These are phyloP conservation scores for Oncopodura yosiiana DNA, from an alignment of 1,140 invertebrate genomes.

Conservation along the genomic window DNA sequence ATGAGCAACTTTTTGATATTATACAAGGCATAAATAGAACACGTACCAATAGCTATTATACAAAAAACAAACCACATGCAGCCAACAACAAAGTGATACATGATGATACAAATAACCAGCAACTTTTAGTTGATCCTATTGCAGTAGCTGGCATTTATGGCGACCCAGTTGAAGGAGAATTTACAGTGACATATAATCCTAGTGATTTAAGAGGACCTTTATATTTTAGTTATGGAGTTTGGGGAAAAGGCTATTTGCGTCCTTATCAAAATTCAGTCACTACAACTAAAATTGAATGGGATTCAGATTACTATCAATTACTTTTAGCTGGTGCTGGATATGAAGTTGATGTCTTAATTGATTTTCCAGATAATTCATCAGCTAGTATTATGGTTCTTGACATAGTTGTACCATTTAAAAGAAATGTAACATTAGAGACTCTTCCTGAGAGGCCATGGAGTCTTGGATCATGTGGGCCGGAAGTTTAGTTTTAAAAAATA, in stretches of 20 bases:
- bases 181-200: neutral
- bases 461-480: neutral
- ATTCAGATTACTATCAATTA: neutral
- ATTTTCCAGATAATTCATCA: neutral
- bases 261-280: neutral
- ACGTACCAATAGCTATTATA: neutral
- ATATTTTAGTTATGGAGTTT: neutral
- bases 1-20: neutral
- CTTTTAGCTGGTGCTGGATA: neutral
- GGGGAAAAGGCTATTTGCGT: neutral
- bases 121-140: neutral
- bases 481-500: too few species aligned
- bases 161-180: neutral
- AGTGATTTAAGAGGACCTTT: neutral
- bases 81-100: neutral
- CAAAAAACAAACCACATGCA: neutral
- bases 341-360: neutral
- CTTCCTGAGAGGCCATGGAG: slow-evolving; percentile 10
- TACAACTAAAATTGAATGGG: neutral
- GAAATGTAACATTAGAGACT: neutral
- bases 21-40: neutral
- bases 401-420: neutral
- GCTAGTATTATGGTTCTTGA: neutral
- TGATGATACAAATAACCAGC: neutral
- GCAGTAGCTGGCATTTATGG: slow-evolving; percentile 3